phyloP scores from a whole-genome alignment of 2,797 vertebrate species.

The Lutra lutra region DNA sequence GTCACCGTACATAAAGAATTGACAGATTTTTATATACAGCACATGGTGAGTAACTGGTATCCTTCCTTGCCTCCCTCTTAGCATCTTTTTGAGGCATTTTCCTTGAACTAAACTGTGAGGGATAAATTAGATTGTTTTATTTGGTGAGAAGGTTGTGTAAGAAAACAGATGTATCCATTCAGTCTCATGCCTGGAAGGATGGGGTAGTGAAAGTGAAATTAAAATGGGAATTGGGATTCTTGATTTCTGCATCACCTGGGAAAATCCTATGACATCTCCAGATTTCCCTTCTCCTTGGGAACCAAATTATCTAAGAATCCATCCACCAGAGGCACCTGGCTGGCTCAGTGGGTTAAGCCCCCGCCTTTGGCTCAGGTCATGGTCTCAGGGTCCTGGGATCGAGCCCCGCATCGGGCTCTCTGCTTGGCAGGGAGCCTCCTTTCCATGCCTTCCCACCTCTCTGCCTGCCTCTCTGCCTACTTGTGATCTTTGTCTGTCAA shows the following conservation, averaged over 20 bases:
- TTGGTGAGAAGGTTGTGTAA: slow-evolving; percentile 27
- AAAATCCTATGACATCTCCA: neutral
- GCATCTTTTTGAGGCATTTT: slow-evolving; percentile 54
- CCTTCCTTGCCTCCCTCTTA: neutral
- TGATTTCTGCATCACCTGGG: neutral
- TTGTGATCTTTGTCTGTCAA: too few species aligned
- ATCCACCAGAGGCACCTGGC: neutral
- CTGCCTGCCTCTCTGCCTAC: too few species aligned
- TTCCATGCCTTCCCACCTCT: too few species aligned
- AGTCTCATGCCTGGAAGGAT: neutral
- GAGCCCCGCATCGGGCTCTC: too few species aligned
- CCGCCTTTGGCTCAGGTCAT: too few species aligned
- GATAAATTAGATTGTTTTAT: slow-evolving; percentile 41
- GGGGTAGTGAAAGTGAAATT: neutral
- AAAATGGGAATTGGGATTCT: neutral
- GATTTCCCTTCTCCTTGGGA: neutral
- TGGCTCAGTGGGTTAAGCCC: too few species aligned
- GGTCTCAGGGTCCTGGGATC: too few species aligned
- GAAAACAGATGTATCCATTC: slow-evolving; percentile 30
- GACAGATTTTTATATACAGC: slow-evolving; percentile 38
- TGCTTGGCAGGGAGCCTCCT: too few species aligned
- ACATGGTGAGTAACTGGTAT: neutral
- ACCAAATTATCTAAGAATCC: neutral
- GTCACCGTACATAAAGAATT: slow-evolving; percentile 67
- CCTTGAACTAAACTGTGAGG: slow-evolving; percentile 57